Conservation (phyloP, 2,888 invertebrate genomes). For the Alentia gelatinosa region DNA sequence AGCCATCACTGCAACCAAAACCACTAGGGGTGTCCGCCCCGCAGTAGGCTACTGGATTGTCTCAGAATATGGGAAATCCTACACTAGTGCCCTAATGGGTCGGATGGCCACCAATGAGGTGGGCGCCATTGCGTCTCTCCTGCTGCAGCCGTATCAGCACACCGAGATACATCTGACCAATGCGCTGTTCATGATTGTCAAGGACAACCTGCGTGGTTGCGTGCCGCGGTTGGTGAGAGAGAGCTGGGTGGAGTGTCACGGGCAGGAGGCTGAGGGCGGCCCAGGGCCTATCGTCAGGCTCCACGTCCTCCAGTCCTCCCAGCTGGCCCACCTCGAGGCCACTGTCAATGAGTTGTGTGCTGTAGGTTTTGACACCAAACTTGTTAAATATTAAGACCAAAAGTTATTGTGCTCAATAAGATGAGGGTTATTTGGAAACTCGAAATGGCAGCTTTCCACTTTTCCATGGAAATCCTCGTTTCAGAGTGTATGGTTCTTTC, state of each 20-base stretch:
- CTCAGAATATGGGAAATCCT: no score
- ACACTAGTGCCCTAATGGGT: background rate
- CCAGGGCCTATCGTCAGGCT: background rate
- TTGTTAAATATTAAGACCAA: no score
- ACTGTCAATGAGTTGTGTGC: background rate
- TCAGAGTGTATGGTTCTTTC: no score
- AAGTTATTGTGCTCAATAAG: no score
- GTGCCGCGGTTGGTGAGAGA: background rate
- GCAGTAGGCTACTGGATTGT: slow-evolving; percentile 2
- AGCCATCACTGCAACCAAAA: background rate
- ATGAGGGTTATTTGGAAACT: no score
- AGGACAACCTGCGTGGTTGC: background rate
- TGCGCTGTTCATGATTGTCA: slow-evolving; percentile 1
- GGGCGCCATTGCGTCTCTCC: background rate
- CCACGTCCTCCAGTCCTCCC: background rate
- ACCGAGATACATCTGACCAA: background rate
- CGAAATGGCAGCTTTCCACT: no score
- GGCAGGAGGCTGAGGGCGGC: background rate
- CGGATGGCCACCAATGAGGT: background rate
- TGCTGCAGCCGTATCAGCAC: slow-evolving; percentile 25
- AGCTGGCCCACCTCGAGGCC: background rate
- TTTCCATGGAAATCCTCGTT: no score
- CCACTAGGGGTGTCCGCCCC: background rate
- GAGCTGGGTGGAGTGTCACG: background rate
- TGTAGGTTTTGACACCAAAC: background rate